Percentiles rank a stretch among this genome's conserved stretches.
phyloP scores from a whole-genome alignment of 2,888 invertebrate genomes.

The Acanthopleura granulata region DNA sequence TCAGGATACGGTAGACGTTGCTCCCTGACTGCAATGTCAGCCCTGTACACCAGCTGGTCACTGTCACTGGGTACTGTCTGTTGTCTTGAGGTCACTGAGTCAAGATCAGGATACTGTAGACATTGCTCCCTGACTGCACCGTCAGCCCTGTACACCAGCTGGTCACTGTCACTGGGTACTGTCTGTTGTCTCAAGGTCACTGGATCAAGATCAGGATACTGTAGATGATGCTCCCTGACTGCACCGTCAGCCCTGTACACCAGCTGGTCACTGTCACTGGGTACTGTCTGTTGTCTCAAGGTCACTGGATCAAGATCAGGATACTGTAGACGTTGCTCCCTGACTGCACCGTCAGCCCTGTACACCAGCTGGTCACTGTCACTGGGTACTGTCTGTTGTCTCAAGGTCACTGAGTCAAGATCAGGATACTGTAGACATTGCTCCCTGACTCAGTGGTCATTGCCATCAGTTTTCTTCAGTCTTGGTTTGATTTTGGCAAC shows the following conservation, averaged over 20 bases:
- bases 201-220: constrained; percentile 18
- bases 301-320: neutral
- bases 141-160: constrained; percentile 29
- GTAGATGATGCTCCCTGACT: neutral
- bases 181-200: constrained; percentile 14
- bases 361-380: constrained; percentile 16
- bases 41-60: neutral
- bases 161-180: constrained; percentile 26
- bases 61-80: constrained; percentile 21
- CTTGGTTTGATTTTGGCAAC: constrained; percentile 18
- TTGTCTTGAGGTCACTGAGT: constrained; percentile 19
- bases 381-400: constrained; percentile 24
- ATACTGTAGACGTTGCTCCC: constrained; percentile 8
- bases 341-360: neutral
- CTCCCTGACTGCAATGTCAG: constrained; percentile 20
- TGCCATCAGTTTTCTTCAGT: neutral
- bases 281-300: neutral
- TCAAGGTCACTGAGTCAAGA: constrained; percentile 11
- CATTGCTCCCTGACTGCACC: constrained; percentile 29
- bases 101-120: constrained; percentile 22
- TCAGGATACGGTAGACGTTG: neutral
- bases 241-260: constrained; percentile 17
- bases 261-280: constrained; percentile 27
- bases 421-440: neutral
- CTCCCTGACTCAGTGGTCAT: neutral